A percentile compares a stretch with the other conserved stretches of the same genome.
These are phyloP conservation scores for Contarinia nasturtii DNA, from an alignment of 1,140 invertebrate species.

Conservation along the genomic window DNA sequence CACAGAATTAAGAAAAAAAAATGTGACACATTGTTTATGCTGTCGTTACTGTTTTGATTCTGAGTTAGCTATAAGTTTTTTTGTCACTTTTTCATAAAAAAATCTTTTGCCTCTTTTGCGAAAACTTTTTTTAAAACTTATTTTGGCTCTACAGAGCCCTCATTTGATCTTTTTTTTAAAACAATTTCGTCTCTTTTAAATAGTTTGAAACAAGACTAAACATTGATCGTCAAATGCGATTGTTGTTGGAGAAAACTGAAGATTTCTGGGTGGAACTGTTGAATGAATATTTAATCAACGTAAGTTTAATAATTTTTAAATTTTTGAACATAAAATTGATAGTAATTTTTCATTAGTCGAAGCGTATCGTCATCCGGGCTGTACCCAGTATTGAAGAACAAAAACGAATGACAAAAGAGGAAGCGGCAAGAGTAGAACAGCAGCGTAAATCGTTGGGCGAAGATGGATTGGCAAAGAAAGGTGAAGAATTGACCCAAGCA, in stretches of 20 bases:
- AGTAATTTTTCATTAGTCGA: slow-evolving; percentile 11
- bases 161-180: too few species aligned
- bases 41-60: too few species aligned
- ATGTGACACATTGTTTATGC: too few species aligned
- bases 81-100: background rate
- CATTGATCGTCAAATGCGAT: slow-evolving; percentile 39
- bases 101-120: background rate
- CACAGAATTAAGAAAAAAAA: too few species aligned
- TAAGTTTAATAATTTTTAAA: too few species aligned
- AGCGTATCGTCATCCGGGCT: slow-evolving; percentile 30
- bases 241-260: slow-evolving; percentile 37
- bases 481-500: slow-evolving; percentile 39
- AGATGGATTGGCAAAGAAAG: slow-evolving; percentile 44
- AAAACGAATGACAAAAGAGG: slow-evolving; percentile 37
- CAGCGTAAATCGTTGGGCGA: slow-evolving; percentile 42
- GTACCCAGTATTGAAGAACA: slow-evolving; percentile 35
- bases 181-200: slow-evolving; percentile 10
- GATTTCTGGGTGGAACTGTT: slow-evolving; percentile 56
- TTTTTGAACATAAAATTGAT: too few species aligned
- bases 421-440: slow-evolving; percentile 41
- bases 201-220: slow-evolving; percentile 55
- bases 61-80: background rate
- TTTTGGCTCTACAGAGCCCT: too few species aligned
- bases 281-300: slow-evolving; percentile 46
- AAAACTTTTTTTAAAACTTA: background rate